Evolutionary conservation across 2,113 vertebrate genomes (phyloP).

Genomic region (Paratilapia polleni): DNA sequence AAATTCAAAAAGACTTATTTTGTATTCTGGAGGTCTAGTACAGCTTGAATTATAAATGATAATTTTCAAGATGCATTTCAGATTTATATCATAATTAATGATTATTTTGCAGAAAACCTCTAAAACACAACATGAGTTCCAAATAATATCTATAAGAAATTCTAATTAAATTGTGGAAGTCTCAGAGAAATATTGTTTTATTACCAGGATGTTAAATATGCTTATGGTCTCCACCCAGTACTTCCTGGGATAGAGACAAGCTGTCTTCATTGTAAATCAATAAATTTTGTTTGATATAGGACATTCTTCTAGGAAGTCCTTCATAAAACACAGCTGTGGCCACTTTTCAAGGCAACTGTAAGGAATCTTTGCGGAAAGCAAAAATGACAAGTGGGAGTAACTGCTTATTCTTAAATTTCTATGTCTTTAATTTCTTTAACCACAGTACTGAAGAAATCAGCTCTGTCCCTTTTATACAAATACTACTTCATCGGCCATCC

Average conservation of each 20-base stretch:
- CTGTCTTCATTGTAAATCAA: neutral
- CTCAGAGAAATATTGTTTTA: neutral
- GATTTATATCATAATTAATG: neutral
- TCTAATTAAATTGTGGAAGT: neutral
- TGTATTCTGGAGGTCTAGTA: no score
- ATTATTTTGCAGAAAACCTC: neutral
- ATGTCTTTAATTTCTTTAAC: neutral
- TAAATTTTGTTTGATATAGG: neutral
- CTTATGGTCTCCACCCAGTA: neutral
- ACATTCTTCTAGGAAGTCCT: neutral
- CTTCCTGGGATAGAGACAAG: neutral
- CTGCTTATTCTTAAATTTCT: neutral
- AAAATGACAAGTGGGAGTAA: neutral
- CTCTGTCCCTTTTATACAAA: constrained; percentile 72
- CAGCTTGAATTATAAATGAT: neutral
- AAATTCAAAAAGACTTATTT: no score
- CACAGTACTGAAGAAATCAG: constrained; percentile 15
- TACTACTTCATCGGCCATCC: constrained; percentile 48
- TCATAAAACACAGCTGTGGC: neutral
- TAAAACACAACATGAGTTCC: neutral
- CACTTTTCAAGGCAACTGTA: neutral
- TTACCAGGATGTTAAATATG: neutral
- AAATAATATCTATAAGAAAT: neutral
- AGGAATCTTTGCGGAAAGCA: neutral
- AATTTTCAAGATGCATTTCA: neutral